A percentile compares a stretch with the other conserved stretches of the same genome.
Conservation (phyloP, 2,888 invertebrate genomes). For the Aradus depressus region DNA sequence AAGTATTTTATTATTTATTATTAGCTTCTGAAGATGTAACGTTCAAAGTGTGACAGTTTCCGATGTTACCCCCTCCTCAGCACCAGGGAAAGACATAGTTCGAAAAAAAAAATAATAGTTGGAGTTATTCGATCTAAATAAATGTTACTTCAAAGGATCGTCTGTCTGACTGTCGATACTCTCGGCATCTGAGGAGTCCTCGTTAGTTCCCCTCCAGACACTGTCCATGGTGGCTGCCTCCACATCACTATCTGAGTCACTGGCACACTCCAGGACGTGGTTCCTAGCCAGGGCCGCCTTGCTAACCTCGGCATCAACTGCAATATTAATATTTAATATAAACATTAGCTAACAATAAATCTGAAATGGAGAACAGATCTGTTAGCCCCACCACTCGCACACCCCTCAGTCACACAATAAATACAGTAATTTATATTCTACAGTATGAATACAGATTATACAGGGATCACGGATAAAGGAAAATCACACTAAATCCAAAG, state of each 20-base stretch:
- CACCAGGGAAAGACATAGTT: constrained; percentile 30
- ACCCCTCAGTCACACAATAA: too few relatives aligned
- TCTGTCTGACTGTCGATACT: constrained; percentile 65
- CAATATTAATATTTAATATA: constrained; percentile 3
- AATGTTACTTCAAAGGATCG: constrained; percentile 56
- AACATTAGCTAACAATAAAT: too few relatives aligned
- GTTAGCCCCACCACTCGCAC: too few relatives aligned
- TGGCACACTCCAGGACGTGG: constrained; percentile 55
- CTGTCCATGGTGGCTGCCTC: constrained; percentile 51
- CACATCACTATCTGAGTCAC: constrained; percentile 62
- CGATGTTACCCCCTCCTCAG: too few relatives aligned
- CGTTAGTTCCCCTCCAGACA: constrained; percentile 49
- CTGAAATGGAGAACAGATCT: too few relatives aligned
- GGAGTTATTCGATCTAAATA: neutral
- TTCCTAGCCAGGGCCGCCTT: constrained; percentile 43
- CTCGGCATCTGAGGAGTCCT: constrained; percentile 63
- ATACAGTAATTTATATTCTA: too few relatives aligned
- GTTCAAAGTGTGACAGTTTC: too few relatives aligned
- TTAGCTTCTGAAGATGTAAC: too few relatives aligned
- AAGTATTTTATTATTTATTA: too few relatives aligned
- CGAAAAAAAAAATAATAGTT: neutral
- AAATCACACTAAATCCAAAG: too few relatives aligned
- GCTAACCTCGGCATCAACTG: constrained; percentile 29
- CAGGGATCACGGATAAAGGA: too few relatives aligned
- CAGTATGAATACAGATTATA: too few relatives aligned